Conservation (phyloP, 2,797 vertebrate species). For the Pseudocheirus occidentalis region DNA sequence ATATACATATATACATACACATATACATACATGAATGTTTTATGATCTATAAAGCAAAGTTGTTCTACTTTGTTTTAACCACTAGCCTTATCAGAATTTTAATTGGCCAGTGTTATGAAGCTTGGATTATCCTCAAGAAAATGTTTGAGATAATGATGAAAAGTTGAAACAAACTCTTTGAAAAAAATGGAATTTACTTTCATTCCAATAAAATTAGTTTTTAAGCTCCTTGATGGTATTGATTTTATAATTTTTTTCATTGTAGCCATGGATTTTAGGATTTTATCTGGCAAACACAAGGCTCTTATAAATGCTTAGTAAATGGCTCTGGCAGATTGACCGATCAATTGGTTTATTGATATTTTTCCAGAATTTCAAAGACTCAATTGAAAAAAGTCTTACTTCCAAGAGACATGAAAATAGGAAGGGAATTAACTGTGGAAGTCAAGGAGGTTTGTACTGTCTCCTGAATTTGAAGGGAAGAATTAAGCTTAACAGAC, state of each 20-base stretch:
- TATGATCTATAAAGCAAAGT: too few species aligned
- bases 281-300: background rate
- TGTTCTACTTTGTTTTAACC: background rate
- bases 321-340: background rate
- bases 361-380: background rate
- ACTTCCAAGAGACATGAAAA: background rate
- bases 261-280: accelerated
- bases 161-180: background rate
- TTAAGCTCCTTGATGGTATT: background rate
- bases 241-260: background rate
- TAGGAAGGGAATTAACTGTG: background rate
- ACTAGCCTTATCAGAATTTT: background rate
- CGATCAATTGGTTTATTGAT: background rate
- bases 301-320: too few species aligned
- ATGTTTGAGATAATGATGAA: background rate
- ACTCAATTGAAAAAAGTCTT: background rate
- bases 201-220: background rate
- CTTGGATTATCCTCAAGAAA: background rate
- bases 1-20: too few species aligned
- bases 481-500: background rate
- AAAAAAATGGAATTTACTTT: background rate
- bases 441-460: background rate
- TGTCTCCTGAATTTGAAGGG: background rate
- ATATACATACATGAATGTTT: too few species aligned
- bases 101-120: background rate